Conservation (phyloP, 2,888 invertebrate genomes). For the Melipona beecheii region DNA sequence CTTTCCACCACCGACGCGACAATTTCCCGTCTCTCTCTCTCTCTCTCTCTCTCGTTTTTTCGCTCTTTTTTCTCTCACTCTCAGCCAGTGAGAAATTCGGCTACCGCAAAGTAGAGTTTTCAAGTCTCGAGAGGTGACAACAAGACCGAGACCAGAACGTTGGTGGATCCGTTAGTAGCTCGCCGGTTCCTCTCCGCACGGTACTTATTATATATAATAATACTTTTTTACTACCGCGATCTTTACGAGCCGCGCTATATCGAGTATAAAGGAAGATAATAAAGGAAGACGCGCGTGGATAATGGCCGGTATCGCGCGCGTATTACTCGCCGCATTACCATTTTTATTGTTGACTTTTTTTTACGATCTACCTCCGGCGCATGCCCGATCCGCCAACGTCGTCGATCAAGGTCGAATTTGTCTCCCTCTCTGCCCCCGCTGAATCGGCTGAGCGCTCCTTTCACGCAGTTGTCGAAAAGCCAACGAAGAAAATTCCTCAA, state of each 20-base stretch:
- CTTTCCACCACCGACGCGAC: conserved; percentile 11
- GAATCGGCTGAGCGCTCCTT: background rate
- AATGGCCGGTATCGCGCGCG: conserved; percentile 72
- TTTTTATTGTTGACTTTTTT: conserved; percentile 71
- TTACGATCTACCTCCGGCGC: conserved; percentile 67
- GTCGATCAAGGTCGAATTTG: conserved; percentile 64
- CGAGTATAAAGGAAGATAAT: conserved; percentile 71
- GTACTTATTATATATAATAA: conserved; percentile 60
- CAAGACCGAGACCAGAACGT: background rate
- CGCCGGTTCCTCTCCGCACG: background rate
- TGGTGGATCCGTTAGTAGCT: background rate
- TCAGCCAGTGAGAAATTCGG: background rate
- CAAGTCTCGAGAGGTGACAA: no score
- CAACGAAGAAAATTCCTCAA: no score
- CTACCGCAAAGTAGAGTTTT: background rate
- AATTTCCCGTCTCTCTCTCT: conserved; percentile 19
- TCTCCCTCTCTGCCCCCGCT: background rate
- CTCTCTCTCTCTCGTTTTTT: background rate
- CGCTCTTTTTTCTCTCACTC: background rate
- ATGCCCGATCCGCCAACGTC: conserved; percentile 36
- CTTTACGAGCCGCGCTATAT: conserved; percentile 71
- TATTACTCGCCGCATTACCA: conserved; percentile 72
- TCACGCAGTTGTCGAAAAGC: no score
- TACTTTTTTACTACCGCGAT: conserved; percentile 71
- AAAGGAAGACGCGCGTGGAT: conserved; percentile 70